Evolutionary conservation across 1,140 invertebrate genomes (phyloP), one percentile per base, ranked within the genome.

Genomic region (Drosophila novamexicana): DNA sequence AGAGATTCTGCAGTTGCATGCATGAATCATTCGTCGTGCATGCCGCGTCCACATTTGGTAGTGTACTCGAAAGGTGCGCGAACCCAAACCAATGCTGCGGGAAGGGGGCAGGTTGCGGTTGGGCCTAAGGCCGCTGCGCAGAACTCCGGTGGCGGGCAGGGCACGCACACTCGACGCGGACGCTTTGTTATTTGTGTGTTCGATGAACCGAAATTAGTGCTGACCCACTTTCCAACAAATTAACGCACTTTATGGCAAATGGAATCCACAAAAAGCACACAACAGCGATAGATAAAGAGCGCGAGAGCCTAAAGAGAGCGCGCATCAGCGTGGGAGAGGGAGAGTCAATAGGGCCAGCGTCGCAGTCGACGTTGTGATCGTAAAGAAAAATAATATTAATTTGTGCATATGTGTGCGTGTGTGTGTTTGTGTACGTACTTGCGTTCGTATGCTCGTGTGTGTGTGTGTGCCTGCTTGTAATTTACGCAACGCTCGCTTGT

Each of bases 181-280:
- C 44, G 62, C 37, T 63, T 63, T 69, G 79, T 89, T 84, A 73
- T 84, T 89, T 84, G 77, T 89, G 84, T 89, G 80, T 89, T 90
- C 85, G 84, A 89, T 89, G 84, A 89, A 89, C 84, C 84, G 84
- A 84, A 81, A 80, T 88, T 79, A 49, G 49, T 78, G 72, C 70
- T 89, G 84, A 89, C 84, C 84, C 75, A 89, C 84, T 89, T 89
- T 90, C 70, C 53, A 72, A 70, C 64, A 71, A 83, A 88, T 80
- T 88, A 75, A 89, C 84, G 80, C 80, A 89, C 84, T 90, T 84
- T 84, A 89, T 78, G 77, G 75, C 84, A 67, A 89, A 89, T 84
- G 85, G 84, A 76, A 89, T 81, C 77, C 84, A 81, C 85, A 77
- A 67, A 68, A 58, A 66, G 45, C 52, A 49, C 76, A 42, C 40